Evolutionary conservation across 2,797 vertebrate genomes (phyloP).

Genomic region (Trachurus trachurus): DNA sequence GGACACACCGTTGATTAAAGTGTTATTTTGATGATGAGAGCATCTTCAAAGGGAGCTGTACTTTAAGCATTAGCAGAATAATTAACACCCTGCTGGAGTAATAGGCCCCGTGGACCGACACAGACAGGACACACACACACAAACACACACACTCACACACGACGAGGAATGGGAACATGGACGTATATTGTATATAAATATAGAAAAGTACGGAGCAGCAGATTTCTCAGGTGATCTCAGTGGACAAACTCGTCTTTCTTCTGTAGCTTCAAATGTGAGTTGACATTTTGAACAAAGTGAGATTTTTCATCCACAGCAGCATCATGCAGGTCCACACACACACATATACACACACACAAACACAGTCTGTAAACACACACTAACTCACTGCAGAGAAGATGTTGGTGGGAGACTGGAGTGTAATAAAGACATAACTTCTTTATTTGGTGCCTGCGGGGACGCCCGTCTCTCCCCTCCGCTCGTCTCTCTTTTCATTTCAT

Average conservation of each 20-base stretch:
- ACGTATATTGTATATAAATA: neutral
- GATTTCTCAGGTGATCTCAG: neutral
- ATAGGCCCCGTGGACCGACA: conserved; percentile 51
- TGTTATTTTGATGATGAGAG: conserved; percentile 68
- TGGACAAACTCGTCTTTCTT: conserved; percentile 1
- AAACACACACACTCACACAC: neutral
- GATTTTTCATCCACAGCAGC: neutral
- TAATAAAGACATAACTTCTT: conserved; percentile 63
- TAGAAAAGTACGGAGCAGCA: neutral
- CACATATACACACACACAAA: conserved; percentile 5
- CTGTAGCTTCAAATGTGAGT: conserved; percentile 5
- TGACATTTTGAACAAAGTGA: neutral
- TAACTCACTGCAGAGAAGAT: conserved; percentile 7
- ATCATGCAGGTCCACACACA: neutral
- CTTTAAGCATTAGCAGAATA: conserved; percentile 74
- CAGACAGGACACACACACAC: conserved; percentile 18
- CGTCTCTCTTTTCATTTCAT: conserved; percentile 66
- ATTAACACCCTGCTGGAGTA: conserved; percentile 65
- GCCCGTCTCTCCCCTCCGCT: conserved; percentile 34
- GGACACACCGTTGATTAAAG: conserved; percentile 76
- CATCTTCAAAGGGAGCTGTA: conserved; percentile 73
- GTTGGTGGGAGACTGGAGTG: conserved; percentile 34
- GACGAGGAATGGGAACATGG: neutral
- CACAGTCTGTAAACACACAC: neutral
- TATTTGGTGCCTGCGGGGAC: conserved; percentile 60